Percentiles rank a stretch among this genome's conserved stretches.
Conservation (phyloP, 2,797 vertebrate species). For the Cyprinodon diabolis region DNA sequence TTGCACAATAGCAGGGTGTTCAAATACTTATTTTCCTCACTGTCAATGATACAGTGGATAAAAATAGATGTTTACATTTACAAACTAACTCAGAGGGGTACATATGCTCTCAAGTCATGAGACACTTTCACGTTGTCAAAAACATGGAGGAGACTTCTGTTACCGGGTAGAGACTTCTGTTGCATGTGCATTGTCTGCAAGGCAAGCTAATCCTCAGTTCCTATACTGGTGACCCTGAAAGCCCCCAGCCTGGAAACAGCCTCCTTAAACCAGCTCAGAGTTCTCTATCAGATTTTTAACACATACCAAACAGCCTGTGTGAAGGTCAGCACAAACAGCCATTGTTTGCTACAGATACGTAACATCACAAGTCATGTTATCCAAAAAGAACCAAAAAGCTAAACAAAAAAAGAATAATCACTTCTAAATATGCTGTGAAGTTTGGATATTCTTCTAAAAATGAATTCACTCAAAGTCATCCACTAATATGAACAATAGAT, state of each 20-base stretch:
- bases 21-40: no score
- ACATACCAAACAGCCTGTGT: constrained; percentile 21
- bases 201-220: constrained; percentile 30
- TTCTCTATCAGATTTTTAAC: constrained; percentile 38
- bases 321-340: constrained; percentile 50
- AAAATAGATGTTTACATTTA: constrained; percentile 25
- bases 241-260: neutral
- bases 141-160: constrained; percentile 19
- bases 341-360: constrained; percentile 7
- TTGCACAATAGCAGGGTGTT: no score
- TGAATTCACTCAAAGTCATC: neutral
- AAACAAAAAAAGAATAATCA: neutral
- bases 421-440: neutral
- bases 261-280: constrained; percentile 2
- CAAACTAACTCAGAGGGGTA: neutral
- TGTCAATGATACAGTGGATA: no score
- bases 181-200: neutral
- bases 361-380: neutral
- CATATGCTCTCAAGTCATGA: neutral
- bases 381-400: neutral
- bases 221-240: constrained; percentile 30
- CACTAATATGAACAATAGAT: neutral
- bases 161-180: constrained; percentile 25
- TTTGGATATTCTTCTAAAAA: neutral
- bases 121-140: constrained; percentile 3